phyloP scores from a whole-genome alignment of 2,888 invertebrate genomes.

The Leptogaster cylindrica region DNA sequence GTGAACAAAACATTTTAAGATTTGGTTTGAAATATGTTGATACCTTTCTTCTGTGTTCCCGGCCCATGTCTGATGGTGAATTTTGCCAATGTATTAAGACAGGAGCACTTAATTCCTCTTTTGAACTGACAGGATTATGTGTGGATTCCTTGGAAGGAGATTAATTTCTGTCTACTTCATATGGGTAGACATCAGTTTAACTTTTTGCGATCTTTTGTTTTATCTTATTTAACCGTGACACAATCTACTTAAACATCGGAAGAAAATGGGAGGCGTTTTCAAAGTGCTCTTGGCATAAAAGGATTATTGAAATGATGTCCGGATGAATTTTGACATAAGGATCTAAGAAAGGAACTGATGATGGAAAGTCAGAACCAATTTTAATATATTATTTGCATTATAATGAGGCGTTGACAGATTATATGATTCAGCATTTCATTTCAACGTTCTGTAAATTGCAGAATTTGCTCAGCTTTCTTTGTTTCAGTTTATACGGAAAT shows the following conservation, averaged over 20 bases:
- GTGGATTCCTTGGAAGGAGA: slow-evolving; percentile 17
- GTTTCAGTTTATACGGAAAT: no score
- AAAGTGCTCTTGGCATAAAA: background rate
- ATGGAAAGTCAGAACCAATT: no score
- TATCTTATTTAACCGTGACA: background rate
- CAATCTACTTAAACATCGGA: background rate
- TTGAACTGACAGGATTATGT: slow-evolving; percentile 15
- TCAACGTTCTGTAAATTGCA: no score
- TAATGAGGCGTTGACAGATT: no score
- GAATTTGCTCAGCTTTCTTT: no score
- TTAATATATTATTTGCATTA: no score
- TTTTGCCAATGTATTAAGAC: background rate
- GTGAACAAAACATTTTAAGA: slow-evolving; percentile 11
- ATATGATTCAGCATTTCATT: no score
- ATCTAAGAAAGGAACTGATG: no score
- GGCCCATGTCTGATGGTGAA: slow-evolving; percentile 1
- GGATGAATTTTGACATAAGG: no score
- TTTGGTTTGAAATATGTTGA: slow-evolving; percentile 3
- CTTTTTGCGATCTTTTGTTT: slow-evolving; percentile 11
- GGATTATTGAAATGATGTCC: no score
- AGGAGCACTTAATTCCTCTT: slow-evolving; percentile 8
- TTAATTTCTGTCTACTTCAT: slow-evolving; percentile 30
- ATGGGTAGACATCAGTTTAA: slow-evolving; percentile 1
- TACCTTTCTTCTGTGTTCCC: background rate
- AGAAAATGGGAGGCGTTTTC: background rate